Conservation (phyloP, 2,113 vertebrate genomes). For the Empidonax traillii region DNA sequence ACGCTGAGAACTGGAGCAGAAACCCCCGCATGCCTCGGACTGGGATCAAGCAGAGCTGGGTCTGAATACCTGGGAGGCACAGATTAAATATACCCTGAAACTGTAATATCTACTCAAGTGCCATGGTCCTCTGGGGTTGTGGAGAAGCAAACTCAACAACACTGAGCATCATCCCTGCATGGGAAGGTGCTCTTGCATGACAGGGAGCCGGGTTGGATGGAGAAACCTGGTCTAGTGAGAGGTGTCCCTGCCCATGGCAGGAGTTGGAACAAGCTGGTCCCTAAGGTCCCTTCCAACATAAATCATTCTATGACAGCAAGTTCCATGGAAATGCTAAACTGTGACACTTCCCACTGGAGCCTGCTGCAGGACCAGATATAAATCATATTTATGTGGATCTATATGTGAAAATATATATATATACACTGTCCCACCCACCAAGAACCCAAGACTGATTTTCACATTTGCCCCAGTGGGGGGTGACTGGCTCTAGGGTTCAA, state of each 20-base stretch:
- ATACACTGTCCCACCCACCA: not conserved
- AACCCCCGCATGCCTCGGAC: not conserved
- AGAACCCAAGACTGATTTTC: not conserved
- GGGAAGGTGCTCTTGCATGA: fast-evolving
- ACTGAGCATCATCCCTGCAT: not conserved
- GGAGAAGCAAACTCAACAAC: not conserved
- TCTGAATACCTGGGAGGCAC: not conserved
- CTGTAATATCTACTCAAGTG: not conserved
- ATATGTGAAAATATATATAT: fast-evolving
- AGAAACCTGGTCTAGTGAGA: not conserved
- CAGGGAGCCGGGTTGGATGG: not conserved
- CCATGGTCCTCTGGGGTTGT: not conserved
- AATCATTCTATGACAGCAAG: not conserved
- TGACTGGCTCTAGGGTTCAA: not conserved
- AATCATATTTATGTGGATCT: not conserved
- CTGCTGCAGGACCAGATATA: not conserved
- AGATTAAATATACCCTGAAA: not conserved
- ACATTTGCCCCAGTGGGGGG: not conserved
- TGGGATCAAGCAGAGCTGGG: not conserved
- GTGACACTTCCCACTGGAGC: not conserved
- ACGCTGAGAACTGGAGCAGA: not conserved
- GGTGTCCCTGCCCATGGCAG: not conserved
- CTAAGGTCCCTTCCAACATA: not conserved
- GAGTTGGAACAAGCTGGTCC: not conserved
- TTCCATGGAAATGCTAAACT: not conserved